Evolutionary conservation across 2,113 vertebrate genomes (phyloP).

Genomic region (Polyodon spathula): DNA sequence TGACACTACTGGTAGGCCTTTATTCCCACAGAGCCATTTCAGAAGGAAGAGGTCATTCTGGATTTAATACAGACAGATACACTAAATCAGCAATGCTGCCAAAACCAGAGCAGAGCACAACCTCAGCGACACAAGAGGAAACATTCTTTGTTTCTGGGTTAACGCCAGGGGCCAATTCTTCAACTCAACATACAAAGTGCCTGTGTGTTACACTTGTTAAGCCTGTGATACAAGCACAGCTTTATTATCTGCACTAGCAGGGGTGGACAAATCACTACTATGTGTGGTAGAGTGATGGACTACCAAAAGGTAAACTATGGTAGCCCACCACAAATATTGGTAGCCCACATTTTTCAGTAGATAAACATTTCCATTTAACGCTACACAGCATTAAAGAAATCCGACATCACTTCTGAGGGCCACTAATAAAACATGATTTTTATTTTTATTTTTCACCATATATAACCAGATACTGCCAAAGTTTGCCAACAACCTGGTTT

Average conservation of each 20-base stretch:
- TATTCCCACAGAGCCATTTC: slow-evolving; percentile 26
- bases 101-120: slow-evolving; percentile 31
- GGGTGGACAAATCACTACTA: no score
- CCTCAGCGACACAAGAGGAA: slow-evolving; percentile 43
- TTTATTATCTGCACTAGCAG: slow-evolving; percentile 17
- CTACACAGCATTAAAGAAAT: no score
- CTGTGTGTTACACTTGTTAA: slow-evolving; percentile 37
- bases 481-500: no score
- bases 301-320: no score
- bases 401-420: no score
- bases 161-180: slow-evolving; percentile 39
- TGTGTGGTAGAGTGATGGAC: no score
- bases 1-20: slow-evolving; percentile 20
- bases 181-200: slow-evolving; percentile 31
- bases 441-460: no score
- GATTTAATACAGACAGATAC: slow-evolving; percentile 34
- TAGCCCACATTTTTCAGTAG: no score
- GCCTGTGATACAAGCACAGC: slow-evolving; percentile 32
- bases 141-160: slow-evolving; percentile 41
- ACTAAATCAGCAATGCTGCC: slow-evolving; percentile 33
- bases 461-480: no score
- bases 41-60: slow-evolving; percentile 35
- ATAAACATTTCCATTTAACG: no score
- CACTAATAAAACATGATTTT: no score
- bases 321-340: no score